A percentile compares a stretch with the other conserved stretches of the same genome.
phyloP scores from a whole-genome alignment of 2,888 invertebrate species.

The Eupsilia transversa region DNA sequence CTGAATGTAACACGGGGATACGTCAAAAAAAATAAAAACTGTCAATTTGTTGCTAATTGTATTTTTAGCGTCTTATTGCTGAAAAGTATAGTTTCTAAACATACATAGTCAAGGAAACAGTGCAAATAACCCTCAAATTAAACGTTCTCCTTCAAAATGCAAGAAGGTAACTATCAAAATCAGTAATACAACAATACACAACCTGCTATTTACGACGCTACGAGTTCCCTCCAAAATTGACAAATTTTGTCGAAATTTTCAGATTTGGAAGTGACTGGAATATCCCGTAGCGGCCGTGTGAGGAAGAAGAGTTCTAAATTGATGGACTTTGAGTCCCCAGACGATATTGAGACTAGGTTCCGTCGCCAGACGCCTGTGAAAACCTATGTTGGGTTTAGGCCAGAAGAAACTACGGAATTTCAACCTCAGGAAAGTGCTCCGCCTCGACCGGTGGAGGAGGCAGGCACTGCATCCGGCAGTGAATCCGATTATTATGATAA shows the following conservation, averaged over 20 bases:
- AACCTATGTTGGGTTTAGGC: constrained; percentile 74
- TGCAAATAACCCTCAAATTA: background rate
- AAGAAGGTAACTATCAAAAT: constrained; percentile 66
- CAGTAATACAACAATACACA: background rate
- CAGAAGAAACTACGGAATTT: constrained; percentile 78
- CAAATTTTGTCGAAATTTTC: constrained; percentile 57
- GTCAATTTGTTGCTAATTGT: background rate
- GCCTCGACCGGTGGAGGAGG: constrained; percentile 77
- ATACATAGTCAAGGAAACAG: background rate
- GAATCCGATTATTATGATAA: constrained; percentile 88
- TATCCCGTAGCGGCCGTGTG: constrained; percentile 97
- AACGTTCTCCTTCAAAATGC: constrained; percentile 60
- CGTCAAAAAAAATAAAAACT: background rate
- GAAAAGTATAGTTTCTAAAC: background rate
- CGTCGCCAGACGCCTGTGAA: constrained; percentile 83
- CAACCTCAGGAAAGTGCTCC: constrained; percentile 72
- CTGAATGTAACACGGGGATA: background rate
- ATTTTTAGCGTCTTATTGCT: background rate
- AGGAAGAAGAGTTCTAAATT: constrained; percentile 98
- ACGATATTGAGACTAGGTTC: constrained; percentile 94
- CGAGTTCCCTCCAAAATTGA: constrained; percentile 54
- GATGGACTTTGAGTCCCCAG: constrained; percentile 97
- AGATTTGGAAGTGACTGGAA: constrained; percentile 96
- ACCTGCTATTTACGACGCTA: background rate
- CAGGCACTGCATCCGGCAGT: constrained; percentile 83